Conservation (phyloP, 2,888 invertebrate genomes). For the Ethmia dodecea region DNA sequence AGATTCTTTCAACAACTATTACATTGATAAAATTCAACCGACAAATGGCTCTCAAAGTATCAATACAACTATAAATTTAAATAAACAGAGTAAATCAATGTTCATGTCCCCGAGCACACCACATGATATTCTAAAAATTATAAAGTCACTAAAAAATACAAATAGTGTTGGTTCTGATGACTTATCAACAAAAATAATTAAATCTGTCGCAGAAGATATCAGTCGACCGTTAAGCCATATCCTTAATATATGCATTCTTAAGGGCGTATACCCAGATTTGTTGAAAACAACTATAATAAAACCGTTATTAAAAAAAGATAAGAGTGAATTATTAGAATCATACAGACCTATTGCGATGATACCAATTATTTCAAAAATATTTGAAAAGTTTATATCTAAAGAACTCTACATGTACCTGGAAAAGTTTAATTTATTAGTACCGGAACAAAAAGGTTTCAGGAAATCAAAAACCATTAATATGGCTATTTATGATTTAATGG, state of each 20-base stretch:
- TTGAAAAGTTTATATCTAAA: constrained; percentile 5
- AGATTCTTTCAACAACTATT: constrained; percentile 2
- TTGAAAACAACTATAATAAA: constrained; percentile 5
- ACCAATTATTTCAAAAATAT: constrained; percentile 8
- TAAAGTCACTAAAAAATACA: constrained; percentile 10
- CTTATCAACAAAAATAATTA: constrained; percentile 7
- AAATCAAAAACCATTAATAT: constrained; percentile 2
- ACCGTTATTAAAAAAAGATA: constrained; percentile 1
- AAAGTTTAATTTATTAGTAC: not conserved
- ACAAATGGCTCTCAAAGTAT: not conserved
- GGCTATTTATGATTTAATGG: constrained; percentile 5
- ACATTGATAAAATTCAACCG: not conserved
- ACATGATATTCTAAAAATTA: not conserved
- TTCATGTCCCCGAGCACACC: not conserved
- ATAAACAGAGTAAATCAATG: not conserved
- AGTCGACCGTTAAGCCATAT: constrained; percentile 2
- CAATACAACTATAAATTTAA: not conserved
- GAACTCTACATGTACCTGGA: constrained; percentile 4
- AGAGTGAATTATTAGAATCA: not conserved
- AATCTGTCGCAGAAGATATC: constrained; percentile 2
- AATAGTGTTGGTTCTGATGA: constrained; percentile 13
- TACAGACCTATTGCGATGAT: constrained; percentile 10
- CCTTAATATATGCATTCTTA: constrained; percentile 5
- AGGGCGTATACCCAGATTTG: constrained; percentile 6
- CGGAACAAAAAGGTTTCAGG: constrained; percentile 8